Evolutionary conservation across 2,888 invertebrate species (phyloP), one percentile per base, ranked within the genome.

Genomic region (Hyposoter didymator): DNA sequence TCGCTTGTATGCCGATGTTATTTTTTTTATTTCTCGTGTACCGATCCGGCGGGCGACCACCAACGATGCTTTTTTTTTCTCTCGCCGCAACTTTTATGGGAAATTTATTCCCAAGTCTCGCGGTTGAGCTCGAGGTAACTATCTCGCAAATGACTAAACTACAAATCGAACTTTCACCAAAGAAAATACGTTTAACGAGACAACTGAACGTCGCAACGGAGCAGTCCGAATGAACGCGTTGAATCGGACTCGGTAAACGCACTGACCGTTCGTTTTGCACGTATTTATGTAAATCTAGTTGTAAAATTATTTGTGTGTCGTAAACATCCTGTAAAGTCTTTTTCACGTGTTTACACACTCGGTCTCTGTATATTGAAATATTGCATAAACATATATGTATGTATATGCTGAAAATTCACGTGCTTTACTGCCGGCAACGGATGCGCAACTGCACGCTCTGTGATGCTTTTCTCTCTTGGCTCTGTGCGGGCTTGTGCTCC

Each of bases 371-470:
- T n/a, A 39, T n/a, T n/a, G 12, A 32, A 47, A 35, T 28, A 47
- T 19, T 22, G 6, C 47, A 28, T 49, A 2, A 35, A 2, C 1
- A n/a, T 32, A 22, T 35, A 52, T n/a, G n/a, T 52, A 19, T 52
- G 5, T n/a, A 52, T 10, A 17, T 55, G 8, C 28, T 17, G n/a
- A 74, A 76, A 75, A 28, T 75, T 32, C 49, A 64, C 76, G 78
- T 78, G 78, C 55, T 22, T 73, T 78, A 78, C 67, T 69, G 69
- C 52, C 78, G 84, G 72, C 69, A 82, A 79, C 85, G 82, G 85
- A 82, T 82, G 82, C 82, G 82, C 82, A 72, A 82, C 81, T 84
- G 73, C 82, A 81, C 69, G 35, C 59, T 84, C 76, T 82, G 59
- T 69, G 55, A 78, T 55, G 28, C 6, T 78, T 79, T 59, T 55